Conservation (phyloP, 1,140 invertebrate genomes). For the Propsilocerus akamusi region DNA sequence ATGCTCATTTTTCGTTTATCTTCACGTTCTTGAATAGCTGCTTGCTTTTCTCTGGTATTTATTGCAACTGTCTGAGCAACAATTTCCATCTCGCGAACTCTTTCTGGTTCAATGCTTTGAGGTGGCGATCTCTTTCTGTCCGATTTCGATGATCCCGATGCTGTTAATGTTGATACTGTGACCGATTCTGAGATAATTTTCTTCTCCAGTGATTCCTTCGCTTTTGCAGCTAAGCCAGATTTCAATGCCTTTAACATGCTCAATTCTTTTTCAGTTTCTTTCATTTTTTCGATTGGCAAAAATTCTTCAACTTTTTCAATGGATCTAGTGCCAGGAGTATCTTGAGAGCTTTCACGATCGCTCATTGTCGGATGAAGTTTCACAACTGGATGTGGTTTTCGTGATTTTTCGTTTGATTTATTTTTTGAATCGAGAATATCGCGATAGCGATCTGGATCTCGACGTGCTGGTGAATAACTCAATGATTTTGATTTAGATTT, state of each 20-base stretch:
- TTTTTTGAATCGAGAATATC: conserved; percentile 33
- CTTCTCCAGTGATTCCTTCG: conserved; percentile 22
- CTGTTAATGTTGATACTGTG: background rate
- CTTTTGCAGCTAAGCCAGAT: conserved; percentile 39
- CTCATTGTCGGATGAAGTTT: conserved; percentile 9
- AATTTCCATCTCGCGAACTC: background rate
- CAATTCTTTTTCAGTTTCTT: conserved; percentile 26
- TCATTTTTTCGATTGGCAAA: background rate
- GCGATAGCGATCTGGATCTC: conserved; percentile 39
- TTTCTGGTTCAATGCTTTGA: background rate
- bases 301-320: conserved; percentile 1
- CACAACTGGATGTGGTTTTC: conserved; percentile 5
- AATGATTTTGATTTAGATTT: conserved; percentile 16
- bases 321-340: conserved; percentile 3
- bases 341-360: conserved; percentile 8
- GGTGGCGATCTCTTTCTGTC: background rate
- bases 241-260: conserved; percentile 40
- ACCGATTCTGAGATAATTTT: background rate
- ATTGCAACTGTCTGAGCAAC: background rate
- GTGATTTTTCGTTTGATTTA: conserved; percentile 21
- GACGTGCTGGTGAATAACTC: conserved; percentile 41
- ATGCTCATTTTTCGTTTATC: background rate
- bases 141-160: background rate
- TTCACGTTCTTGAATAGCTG: conserved; percentile 7
- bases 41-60: conserved; percentile 24